Percentiles rank a stretch among this genome's conserved stretches.
Conservation (phyloP, 2,888 invertebrate species). For the Apodemia mormo region DNA sequence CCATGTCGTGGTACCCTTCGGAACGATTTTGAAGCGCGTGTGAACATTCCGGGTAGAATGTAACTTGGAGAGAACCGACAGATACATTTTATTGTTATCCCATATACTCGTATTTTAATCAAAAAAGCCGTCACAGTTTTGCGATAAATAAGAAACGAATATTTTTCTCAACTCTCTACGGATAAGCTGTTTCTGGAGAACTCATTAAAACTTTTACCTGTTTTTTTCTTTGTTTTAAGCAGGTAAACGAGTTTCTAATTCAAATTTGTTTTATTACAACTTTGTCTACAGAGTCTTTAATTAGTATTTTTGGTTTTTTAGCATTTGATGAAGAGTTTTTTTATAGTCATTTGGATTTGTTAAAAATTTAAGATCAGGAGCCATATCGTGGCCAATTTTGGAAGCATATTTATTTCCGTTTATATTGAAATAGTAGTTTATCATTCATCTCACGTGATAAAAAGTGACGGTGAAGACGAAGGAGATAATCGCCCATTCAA, state of each 20-base stretch:
- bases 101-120: too few species aligned
- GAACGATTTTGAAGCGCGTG: too few species aligned
- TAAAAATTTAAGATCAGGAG: background rate
- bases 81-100: too few species aligned
- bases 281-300: background rate
- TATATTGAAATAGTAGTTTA: too few species aligned
- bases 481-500: too few species aligned
- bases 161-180: background rate
- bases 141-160: background rate
- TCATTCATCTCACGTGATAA: too few species aligned
- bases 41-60: too few species aligned
- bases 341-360: background rate
- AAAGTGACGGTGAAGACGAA: too few species aligned
- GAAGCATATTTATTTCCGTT: too few species aligned
- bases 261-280: constrained; percentile 11
- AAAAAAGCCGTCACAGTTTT: background rate
- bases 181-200: background rate
- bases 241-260: constrained; percentile 9
- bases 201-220: constrained; percentile 5
- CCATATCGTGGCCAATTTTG: too few species aligned
- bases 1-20: too few species aligned
- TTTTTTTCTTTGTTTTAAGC: constrained; percentile 6
- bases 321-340: background rate
- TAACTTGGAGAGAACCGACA: too few species aligned
- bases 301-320: background rate